Evolutionary conservation across 2,888 invertebrate genomes (phyloP), one percentile per base, ranked within the genome.

Genomic region (Clanis bilineata): DNA sequence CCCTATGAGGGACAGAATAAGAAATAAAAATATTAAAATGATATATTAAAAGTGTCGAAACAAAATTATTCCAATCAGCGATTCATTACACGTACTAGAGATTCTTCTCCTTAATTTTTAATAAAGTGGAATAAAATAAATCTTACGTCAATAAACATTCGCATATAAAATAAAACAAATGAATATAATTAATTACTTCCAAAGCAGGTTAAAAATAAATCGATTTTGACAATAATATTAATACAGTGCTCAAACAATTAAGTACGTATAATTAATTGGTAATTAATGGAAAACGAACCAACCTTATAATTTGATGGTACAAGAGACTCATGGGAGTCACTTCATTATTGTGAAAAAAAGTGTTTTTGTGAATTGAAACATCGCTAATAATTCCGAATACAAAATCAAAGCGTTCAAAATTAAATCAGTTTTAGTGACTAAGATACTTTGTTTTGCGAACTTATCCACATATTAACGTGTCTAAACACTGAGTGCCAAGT

Each of bases 151-250:
- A 12, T 45, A n/a, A 12, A 21, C 12, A 44, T 44, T 44, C 22
- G 9, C 12, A 45, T 12, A 36, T 10, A 45, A 45, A n/a, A 23
- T 45, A n/a, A 12, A 3, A 25, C 9, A 12, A 51, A 18, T 51
- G 10, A 32, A 12, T 12, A 25, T n/a, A 12, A 51, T 28, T 51
- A n/a, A 32, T 32, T 51, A 28, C 51, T 32, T 10, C 1, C 10
- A 51, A 45, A 47, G 15, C 28, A 47, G 15, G 15, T 25, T 9
- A 51, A 28, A 47, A 28, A 41, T 4, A 12, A 7, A 47, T 32
- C 51, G 10, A 51, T 18, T 32, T 18, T 51, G 51, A 51, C 51
- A 51, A 51, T 51, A 51, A 51, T 51, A 36, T 44, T 15, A 47
- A 51, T 18, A 28, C 28, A 51, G 51, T 32, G 51, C 51, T 51